Base-by-base conservation (phyloP, 2,888 invertebrate species). In the Pandemis cinnamomeana region DNA sequence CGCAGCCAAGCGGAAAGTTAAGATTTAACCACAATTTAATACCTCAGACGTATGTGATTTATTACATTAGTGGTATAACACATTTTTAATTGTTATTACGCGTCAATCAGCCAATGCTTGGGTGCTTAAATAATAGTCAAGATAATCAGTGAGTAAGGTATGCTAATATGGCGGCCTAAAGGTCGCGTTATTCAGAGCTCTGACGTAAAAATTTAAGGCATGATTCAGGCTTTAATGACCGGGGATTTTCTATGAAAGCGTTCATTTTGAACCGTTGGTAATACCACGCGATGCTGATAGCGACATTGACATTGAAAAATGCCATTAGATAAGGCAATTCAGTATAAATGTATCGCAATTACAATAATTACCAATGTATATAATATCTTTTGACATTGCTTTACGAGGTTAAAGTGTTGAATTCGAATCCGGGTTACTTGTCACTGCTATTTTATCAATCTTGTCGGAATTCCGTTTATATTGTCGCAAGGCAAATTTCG, bases 151-250 rank as follows among this genome's bases (percentile, higher is more conserved):
- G 46, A 72, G 61, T 71, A 72, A 71, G 58, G 44, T 70, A 71
- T 75, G 58, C 58, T 58, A 27, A 58, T 58, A 46, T 58, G 69
- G 48, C 58, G 80, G 82, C 53, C 71, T 76, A 84, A 89, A 89
- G 85, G 87, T 86, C 84, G 84, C 76, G 86, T 87, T 86, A 86
- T 85, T 86, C 84, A 87, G 82, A 73, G 58, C 70, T 78, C 76
- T 87, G 86, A 85, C 84, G 86, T 85, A 82, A 85, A 83, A 83
- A 71, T 75, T 82, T 73, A 77, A 72, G 74, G 70, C 78, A 82
- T 89, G 88, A 90, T 86, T 89, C 87, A 87, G 80, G 80, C 74
- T 78, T 83, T 86, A 87, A 87, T 84, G 85, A 82, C 83, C 80
- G 77, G 80, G 84, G 79, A 80, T 82, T 86, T 88, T 86, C 80